Conservation (phyloP, 2,113 vertebrate genomes). For the Microcebus griseorufus region DNA sequence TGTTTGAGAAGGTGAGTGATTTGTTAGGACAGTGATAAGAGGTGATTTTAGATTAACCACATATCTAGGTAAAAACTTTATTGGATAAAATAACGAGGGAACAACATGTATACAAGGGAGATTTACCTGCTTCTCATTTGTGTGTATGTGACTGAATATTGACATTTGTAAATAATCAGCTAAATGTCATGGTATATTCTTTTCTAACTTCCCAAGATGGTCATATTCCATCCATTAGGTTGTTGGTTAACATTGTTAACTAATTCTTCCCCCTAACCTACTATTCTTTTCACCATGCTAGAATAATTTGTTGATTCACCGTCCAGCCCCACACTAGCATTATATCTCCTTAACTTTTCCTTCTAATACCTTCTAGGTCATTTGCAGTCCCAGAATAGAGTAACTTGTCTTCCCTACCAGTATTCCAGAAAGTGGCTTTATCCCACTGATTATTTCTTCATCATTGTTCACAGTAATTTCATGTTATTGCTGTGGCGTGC, state of each 20-base stretch:
- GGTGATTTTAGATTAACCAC: background rate
- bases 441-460: background rate
- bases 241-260: background rate
- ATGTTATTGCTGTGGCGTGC: background rate
- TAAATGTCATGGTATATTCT: background rate
- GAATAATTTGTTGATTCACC: background rate
- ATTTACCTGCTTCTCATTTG: background rate
- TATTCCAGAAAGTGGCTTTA: constrained; percentile 25
- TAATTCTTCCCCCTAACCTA: background rate
- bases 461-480: background rate
- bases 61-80: background rate
- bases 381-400: background rate
- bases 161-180: background rate
- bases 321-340: background rate
- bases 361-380: background rate
- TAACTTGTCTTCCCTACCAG: background rate
- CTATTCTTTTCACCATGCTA: background rate
- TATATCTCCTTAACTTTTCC: background rate
- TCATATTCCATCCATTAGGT: background rate
- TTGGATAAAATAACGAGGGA: background rate
- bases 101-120: background rate
- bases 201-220: background rate
- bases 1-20: constrained; percentile 41
- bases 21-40: constrained; percentile 12
- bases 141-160: background rate